phyloP scores from a whole-genome alignment of 2,888 invertebrate species.

The Pimpla rufipes region DNA sequence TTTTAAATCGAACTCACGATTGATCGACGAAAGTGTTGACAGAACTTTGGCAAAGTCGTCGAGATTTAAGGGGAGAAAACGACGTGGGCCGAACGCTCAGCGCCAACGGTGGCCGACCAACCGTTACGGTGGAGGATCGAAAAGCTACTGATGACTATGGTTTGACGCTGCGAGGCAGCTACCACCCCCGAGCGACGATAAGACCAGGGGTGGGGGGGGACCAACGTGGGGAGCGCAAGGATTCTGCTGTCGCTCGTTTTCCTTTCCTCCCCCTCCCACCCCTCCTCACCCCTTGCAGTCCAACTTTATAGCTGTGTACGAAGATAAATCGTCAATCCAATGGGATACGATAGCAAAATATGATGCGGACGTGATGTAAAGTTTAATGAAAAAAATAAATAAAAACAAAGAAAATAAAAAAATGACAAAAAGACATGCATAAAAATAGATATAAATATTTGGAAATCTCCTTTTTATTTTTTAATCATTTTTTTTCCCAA shows the following conservation, averaged over 20 bases:
- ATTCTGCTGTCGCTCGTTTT: slow-evolving; percentile 27
- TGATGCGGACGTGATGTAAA: background rate
- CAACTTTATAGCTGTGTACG: slow-evolving; percentile 7
- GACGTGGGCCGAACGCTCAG: background rate
- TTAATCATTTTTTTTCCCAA: too few relatives aligned
- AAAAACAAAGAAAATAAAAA: background rate
- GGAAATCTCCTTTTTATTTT: too few relatives aligned
- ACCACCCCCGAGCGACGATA: slow-evolving; percentile 59
- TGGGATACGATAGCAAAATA: slow-evolving; percentile 1
- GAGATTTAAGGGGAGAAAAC: background rate
- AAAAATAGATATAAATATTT: too few relatives aligned
- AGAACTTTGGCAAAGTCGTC: background rate
- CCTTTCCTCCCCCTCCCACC: background rate
- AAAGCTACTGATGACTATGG: slow-evolving; percentile 61
- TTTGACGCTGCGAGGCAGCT: slow-evolving; percentile 50
- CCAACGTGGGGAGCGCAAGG: slow-evolving; percentile 31
- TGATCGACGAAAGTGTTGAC: slow-evolving; percentile 9
- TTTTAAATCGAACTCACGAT: slow-evolving; percentile 41
- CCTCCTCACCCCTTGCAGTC: background rate
- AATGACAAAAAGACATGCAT: too few relatives aligned
- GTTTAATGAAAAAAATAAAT: background rate
- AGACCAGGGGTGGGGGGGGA: slow-evolving; percentile 52
- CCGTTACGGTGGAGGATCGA: slow-evolving; percentile 58
- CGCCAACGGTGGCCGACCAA: slow-evolving; percentile 17
- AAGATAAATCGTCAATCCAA: slow-evolving; percentile 19